These are phyloP conservation scores for Penaeus indicus DNA, from an alignment of 1,140 invertebrate species.

Conservation along the genomic window DNA sequence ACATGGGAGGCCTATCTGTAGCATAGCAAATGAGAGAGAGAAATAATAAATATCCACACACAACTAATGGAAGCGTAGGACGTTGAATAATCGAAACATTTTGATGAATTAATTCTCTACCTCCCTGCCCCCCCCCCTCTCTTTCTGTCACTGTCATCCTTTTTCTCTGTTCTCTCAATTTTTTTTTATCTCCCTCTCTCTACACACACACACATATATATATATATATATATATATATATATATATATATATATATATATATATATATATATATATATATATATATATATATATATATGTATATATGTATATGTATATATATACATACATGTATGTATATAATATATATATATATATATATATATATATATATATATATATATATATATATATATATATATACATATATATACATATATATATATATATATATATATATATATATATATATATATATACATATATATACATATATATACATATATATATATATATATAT, in stretches of 20 bases:
- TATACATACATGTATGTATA: neutral
- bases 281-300: neutral
- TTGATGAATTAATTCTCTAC: too few relatives aligned
- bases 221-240: neutral
- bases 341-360: neutral
- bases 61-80: too few relatives aligned
- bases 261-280: neutral
- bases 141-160: neutral
- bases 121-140: neutral
- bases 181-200: too few relatives aligned
- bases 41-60: too few relatives aligned
- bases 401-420: conserved; percentile 30
- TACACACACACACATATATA: neutral
- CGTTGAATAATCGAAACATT: too few relatives aligned
- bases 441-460: conserved; percentile 1
- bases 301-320: neutral
- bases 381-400: conserved; percentile 26
- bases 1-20: too few relatives aligned
- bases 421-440: conserved; percentile 24
- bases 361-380: neutral
- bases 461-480: conserved; percentile 7
- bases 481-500: conserved; percentile 16
- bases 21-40: too few relatives aligned
- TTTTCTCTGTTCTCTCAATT: neutral
- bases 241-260: neutral